phyloP scores from a whole-genome alignment of 2,888 invertebrate species.

The Macrosoma leucophasiata region DNA sequence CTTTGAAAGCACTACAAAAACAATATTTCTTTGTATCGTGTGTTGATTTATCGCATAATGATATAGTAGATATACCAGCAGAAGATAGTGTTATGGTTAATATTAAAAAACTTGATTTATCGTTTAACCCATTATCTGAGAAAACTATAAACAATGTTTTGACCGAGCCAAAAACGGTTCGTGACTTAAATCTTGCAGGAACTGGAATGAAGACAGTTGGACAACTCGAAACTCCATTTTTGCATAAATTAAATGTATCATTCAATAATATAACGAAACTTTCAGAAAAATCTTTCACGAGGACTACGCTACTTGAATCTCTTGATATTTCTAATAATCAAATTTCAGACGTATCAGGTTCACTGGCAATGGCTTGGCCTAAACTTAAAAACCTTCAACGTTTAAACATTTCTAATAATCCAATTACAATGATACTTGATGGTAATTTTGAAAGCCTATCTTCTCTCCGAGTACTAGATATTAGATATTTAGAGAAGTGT shows the following conservation, averaged over 20 bases:
- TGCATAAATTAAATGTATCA: constrained; percentile 86
- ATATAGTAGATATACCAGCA: constrained; percentile 85
- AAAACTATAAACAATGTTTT: constrained; percentile 85
- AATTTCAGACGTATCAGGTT: constrained; percentile 74
- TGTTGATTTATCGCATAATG: constrained; percentile 86
- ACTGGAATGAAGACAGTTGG: constrained; percentile 82
- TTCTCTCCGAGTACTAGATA: constrained; percentile 78
- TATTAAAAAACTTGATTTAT: constrained; percentile 89
- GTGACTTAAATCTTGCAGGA: constrained; percentile 87
- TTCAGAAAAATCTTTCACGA: constrained; percentile 81
- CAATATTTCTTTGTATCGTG: constrained; percentile 89
- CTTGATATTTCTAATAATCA: constrained; percentile 86
- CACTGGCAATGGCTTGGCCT: constrained; percentile 80
- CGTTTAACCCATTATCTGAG: constrained; percentile 86
- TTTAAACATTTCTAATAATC: constrained; percentile 89
- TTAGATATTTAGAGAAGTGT: constrained; percentile 81
- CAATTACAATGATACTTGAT: constrained; percentile 84
- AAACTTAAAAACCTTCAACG: constrained; percentile 81
- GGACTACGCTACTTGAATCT: constrained; percentile 85
- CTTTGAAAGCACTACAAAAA: constrained; percentile 85
- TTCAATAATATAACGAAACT: constrained; percentile 82
- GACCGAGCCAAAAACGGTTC: constrained; percentile 91
- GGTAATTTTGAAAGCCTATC: constrained; percentile 84
- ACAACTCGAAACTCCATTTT: constrained; percentile 89
- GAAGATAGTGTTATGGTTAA: constrained; percentile 92